phyloP scores from a whole-genome alignment of 2,888 invertebrate genomes.

The Amblyteles armatorius region DNA sequence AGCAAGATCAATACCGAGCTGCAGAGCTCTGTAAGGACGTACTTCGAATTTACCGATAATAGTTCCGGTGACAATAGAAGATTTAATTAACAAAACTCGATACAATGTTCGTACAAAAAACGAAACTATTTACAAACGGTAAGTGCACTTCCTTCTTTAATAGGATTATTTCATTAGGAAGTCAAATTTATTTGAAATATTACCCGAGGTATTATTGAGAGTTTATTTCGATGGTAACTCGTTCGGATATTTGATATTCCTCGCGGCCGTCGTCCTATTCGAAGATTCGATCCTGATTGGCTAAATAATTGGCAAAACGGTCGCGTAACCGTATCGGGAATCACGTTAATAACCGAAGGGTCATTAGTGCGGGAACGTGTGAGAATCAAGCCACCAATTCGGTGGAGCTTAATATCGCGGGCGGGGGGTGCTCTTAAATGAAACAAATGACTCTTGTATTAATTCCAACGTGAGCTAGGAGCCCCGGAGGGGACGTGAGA shows the following conservation, averaged over 20 bases:
- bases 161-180: neutral
- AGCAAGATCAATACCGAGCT: neutral
- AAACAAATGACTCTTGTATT: slow-evolving; percentile 52
- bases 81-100: neutral
- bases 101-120: neutral
- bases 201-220: neutral
- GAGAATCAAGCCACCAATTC: slow-evolving; percentile 22
- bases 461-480: neutral
- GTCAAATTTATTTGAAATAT: neutral
- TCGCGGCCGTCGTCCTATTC: too few relatives aligned
- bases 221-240: neutral
- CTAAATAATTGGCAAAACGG: slow-evolving; percentile 25
- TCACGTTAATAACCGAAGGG: slow-evolving; percentile 27
- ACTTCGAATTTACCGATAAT: neutral
- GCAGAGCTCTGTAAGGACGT: neutral
- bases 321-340: neutral
- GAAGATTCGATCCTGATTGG: neutral
- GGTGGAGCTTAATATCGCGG: slow-evolving; percentile 38
- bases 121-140: neutral
- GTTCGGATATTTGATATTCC: neutral
- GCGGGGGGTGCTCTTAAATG: slow-evolving; percentile 45
- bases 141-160: neutral
- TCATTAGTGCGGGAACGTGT: slow-evolving; percentile 1
- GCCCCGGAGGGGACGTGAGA: neutral
- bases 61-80: neutral